Evolutionary conservation across 2,113 vertebrate genomes (phyloP), one percentile per base, ranked within the genome.

Genomic region (Eonycteris spelaea): DNA sequence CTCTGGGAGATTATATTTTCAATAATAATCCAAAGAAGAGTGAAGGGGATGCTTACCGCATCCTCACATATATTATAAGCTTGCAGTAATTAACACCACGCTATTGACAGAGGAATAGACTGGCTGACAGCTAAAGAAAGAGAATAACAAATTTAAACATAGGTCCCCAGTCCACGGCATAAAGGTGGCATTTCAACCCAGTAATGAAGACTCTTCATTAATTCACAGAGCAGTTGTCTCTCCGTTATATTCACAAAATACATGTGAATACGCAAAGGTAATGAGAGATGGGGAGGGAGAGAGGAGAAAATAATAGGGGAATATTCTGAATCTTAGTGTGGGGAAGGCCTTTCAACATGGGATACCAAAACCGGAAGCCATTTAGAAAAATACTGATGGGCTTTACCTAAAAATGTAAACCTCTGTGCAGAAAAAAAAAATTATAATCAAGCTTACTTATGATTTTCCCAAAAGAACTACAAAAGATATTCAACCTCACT

Each of bases 381-480:
- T 28, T 77, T 61, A n/a, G 28, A 15, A 86, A 80, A 82, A 38
- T 77, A 45, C 65, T 14, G 9, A 73, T 71, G 30, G 28, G 40
- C 35, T 67, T 51, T 45, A 53, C 43, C 35, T 28, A 80, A 80
- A 92, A 87, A 21, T 71, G 21, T 59, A 35, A 83, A 89, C 4
- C 26, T 96, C 59, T 11, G 16, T 26, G 53, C 16, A 43, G 16
- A 43, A 80, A 45, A 43, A 80, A 45, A 78, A 57, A 53, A 63
- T 71, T 71, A 83, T 26, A 70, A 92, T 18, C 40, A 89, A 88
- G 9, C 10, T 88, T 74, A 21, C 86, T 87, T 80, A 88, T 12
- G 18, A 55, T 63, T 93, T 77, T 55, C n/a, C 22, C 71, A 80
- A 63, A 74, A 45, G 19, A 68, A 74, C 84, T 65, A 51, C 33